Evolutionary conservation across 1,140 invertebrate species (phyloP).

Genomic region (Drosophila navojoa): DNA sequence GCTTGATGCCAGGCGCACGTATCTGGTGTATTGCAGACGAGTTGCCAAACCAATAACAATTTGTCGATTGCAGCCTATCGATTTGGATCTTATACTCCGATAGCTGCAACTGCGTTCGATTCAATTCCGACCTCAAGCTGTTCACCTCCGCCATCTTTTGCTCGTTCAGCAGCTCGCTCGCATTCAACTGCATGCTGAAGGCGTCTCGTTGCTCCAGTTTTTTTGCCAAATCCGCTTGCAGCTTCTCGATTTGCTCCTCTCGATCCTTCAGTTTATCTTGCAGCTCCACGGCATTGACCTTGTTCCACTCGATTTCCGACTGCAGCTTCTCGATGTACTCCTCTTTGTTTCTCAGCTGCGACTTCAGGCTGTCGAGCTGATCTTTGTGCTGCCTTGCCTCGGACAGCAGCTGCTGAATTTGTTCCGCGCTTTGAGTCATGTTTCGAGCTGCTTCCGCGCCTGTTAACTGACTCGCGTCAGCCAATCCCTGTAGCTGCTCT

Average conservation of each 20-base stretch:
- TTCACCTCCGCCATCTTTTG: background rate
- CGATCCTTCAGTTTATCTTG: background rate
- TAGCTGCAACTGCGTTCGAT: background rate
- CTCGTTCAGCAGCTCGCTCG: background rate
- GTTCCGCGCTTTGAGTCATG: background rate
- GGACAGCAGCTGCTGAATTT: background rate
- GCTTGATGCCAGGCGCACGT: background rate
- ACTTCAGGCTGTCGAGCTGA: background rate
- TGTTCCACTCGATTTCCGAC: background rate
- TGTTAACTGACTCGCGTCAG: background rate
- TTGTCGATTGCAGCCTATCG: slow-evolving; percentile 1
- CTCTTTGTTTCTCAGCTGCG: background rate
- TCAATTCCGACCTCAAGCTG: background rate
- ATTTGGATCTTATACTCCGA: background rate
- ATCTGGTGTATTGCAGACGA: slow-evolving; percentile 8
- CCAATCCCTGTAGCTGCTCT: background rate
- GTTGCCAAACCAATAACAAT: slow-evolving; percentile 21
- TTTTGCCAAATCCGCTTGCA: background rate
- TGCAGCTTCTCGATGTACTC: slow-evolving; percentile 5
- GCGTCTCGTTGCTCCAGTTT: background rate
- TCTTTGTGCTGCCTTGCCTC: background rate
- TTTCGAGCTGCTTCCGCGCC: background rate
- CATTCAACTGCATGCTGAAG: background rate
- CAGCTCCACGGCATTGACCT: background rate
- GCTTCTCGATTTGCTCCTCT: background rate